A percentile compares a stretch with the other conserved stretches of the same genome.
Conservation (phyloP, 2,797 vertebrate genomes). For the Melanotaenia parkinsoni region DNA sequence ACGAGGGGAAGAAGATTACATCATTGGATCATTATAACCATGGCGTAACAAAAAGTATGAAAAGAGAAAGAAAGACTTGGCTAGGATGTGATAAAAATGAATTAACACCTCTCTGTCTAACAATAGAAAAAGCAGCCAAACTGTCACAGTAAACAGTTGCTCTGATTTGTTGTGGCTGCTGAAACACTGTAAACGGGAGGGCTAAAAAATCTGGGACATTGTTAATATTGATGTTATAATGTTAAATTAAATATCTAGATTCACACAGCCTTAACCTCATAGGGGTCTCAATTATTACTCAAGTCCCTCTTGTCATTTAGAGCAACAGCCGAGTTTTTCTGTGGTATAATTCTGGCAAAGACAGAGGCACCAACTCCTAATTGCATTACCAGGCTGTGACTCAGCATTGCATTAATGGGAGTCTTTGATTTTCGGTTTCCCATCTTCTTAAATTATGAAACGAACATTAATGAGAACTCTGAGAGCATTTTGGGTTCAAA, state of each 20-base stretch:
- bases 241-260: no score
- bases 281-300: background rate
- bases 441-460: constrained; percentile 44
- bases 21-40: background rate
- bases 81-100: background rate
- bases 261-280: background rate
- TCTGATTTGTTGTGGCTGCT: background rate
- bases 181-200: background rate
- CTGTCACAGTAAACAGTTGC: background rate
- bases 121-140: background rate
- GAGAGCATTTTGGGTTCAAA: constrained; percentile 48
- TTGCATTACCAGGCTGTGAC: constrained; percentile 35
- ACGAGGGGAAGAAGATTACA: background rate
- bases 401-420: constrained; percentile 43
- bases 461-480: constrained; percentile 46
- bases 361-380: constrained; percentile 24
- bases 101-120: background rate
- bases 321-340: constrained; percentile 23
- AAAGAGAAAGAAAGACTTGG: background rate
- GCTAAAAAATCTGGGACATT: background rate
- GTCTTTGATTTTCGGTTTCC: constrained; percentile 34
- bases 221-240: background rate
- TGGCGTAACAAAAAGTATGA: background rate
- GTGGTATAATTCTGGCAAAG: constrained; percentile 18
- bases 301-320: constrained; percentile 13